Percentiles rank a stretch among this genome's conserved stretches.
phyloP scores from a whole-genome alignment of 2,888 invertebrate genomes.

The Dasypogon diadema region DNA sequence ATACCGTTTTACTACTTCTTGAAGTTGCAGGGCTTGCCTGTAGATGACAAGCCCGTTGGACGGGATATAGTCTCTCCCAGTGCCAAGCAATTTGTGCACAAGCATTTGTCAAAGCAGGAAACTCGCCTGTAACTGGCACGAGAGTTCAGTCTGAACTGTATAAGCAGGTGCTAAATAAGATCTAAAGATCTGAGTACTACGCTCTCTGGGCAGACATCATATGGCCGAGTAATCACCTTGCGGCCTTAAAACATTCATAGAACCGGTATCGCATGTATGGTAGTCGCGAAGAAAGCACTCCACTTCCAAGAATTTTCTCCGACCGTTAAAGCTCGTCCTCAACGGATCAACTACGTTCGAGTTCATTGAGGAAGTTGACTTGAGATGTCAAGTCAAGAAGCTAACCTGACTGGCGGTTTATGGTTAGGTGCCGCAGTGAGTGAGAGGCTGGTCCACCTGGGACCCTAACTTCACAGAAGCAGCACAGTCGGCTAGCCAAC shows the following conservation, averaged over 20 bases:
- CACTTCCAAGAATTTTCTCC: slow-evolving; percentile 35
- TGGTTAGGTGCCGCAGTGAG: slow-evolving; percentile 10
- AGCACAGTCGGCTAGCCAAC: slow-evolving; percentile 30
- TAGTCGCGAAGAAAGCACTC: slow-evolving; percentile 42
- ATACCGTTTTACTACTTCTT: slow-evolving; percentile 42
- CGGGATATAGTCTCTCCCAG: not conserved
- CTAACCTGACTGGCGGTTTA: slow-evolving; percentile 10
- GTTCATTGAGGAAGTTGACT: slow-evolving; percentile 41
- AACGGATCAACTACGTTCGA: slow-evolving; percentile 12
- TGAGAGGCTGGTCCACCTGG: slow-evolving; percentile 16
- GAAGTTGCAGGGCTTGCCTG: slow-evolving; percentile 10
- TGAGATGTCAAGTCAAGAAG: slow-evolving; percentile 9
- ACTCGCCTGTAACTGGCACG: slow-evolving; percentile 7
- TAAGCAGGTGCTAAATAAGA: slow-evolving; percentile 32
- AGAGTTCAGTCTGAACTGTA: not conserved
- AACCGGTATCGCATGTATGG: slow-evolving; percentile 35
- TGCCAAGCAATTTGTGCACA: slow-evolving; percentile 12
- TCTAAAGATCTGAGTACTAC: slow-evolving; percentile 14
- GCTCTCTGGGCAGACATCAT: slow-evolving; percentile 20
- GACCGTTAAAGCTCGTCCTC: slow-evolving; percentile 29
- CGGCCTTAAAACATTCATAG: slow-evolving; percentile 17
- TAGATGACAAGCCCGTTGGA: not conserved
- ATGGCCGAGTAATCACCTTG: slow-evolving; percentile 15
- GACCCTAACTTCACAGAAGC: slow-evolving; percentile 8
- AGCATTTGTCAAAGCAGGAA: not conserved